Evolutionary conservation across 2,113 vertebrate genomes (phyloP), one percentile per base, ranked within the genome.

Genomic region (Thamnophis sirtalis): DNA sequence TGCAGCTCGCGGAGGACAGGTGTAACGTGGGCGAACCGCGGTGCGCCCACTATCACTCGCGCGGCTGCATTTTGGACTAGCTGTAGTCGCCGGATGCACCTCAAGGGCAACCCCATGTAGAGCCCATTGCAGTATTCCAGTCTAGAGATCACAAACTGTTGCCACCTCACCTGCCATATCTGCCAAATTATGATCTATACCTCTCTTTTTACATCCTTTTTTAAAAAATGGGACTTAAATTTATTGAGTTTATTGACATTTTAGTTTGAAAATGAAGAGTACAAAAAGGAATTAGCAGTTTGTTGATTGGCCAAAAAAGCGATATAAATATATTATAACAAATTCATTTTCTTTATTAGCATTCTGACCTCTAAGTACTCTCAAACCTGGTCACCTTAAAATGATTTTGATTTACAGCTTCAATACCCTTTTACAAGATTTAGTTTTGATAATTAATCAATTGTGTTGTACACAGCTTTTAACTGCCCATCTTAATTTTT

Each of bases 401-500:
- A 80, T 94, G 88, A 95, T 96, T 95, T 90, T 93, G 43, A 96
- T 93, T 94, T 95, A 97, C 91, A 96, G 85, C 91, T 95, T 95
- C 93, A 94, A 94, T 96, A 97, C 93, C 94, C 94, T 96, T 90
- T 94, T 95, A 95, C 96, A 96, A 93, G 94, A 93, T 94, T 93
- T 94, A 94, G 90, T 91, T 93, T 91, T 89, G 1, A 94, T 95
- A 91, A 24, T 95, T 96, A 95, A 88, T 88, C 93, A 94, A 93
- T 58, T 95, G 92, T 90, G 68, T 94, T 91, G 94, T 38, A 94
- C 4, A 96, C 91, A 96, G 49, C 26, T 95, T 43, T 89, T 54
- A 84, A 87, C 89, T 95, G 94, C 86, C 92, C 87, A 56, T 89
- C 80, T 91, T 94, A 91, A 92, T 87, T 2, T 0, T 53, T 92